Conservation (phyloP, 2,888 invertebrate genomes). For the Drosophila kambysellisi region DNA sequence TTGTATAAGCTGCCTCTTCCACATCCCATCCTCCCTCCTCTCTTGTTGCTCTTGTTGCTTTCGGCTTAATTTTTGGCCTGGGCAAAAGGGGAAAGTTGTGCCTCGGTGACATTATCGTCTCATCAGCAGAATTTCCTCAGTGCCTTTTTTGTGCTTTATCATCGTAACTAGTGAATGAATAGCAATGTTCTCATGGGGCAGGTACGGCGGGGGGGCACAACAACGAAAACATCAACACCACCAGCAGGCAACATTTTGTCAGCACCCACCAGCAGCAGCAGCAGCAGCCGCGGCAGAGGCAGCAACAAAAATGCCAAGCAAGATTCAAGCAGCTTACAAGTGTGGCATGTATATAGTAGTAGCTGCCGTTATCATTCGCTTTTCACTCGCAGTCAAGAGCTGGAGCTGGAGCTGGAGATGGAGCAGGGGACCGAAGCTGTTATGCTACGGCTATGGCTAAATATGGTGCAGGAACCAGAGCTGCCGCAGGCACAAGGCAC, state of each 20-base stretch:
- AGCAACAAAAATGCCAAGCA: constrained; percentile 65
- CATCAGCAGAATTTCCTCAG: constrained; percentile 80
- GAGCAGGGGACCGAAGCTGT: constrained; percentile 15
- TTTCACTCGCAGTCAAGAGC: constrained; percentile 72
- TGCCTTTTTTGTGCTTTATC: constrained; percentile 78
- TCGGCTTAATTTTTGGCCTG: constrained; percentile 58
- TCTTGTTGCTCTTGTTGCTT: constrained; percentile 12
- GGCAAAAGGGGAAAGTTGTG: neutral
- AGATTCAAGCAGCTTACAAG: constrained; percentile 77
- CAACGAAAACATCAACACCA: constrained; percentile 57
- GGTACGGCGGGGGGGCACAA: constrained; percentile 28
- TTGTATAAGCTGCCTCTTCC: neutral
- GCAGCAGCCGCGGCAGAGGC: constrained; percentile 14
- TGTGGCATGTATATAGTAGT: constrained; percentile 70
- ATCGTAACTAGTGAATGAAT: constrained; percentile 81
- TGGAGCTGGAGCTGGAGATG: constrained; percentile 37
- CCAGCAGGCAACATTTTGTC: constrained; percentile 63
- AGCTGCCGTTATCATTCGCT: constrained; percentile 77
- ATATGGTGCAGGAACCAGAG: constrained; percentile 9
- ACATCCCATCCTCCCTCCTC: neutral
- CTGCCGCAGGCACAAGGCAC: constrained; percentile 39
- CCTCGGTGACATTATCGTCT: constrained; percentile 67
- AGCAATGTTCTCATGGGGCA: constrained; percentile 57
- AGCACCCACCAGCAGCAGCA: constrained; percentile 40
- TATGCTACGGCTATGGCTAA: constrained; percentile 10